Base-by-base conservation (phyloP, 2,113 vertebrate genomes). In the Nothoprocta pentlandii region DNA sequence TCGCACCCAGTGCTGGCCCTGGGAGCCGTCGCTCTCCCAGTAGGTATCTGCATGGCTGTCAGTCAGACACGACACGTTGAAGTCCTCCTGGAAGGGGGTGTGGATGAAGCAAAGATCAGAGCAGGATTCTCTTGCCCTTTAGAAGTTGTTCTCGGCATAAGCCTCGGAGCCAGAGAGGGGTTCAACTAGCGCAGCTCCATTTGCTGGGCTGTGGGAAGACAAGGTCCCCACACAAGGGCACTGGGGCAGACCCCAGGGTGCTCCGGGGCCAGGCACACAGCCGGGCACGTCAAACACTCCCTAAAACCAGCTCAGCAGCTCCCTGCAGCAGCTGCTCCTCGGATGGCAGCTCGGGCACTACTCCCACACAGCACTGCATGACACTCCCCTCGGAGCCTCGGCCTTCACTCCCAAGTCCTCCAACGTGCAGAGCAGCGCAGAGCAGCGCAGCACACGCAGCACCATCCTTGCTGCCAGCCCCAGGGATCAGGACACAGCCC, bases 11-110 rank as follows among this genome's bases (percentile, higher is more conserved):
- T 99, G 99, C 92, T 99, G 99, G 75, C 99, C 99, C 96, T 99
- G 99, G 96, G 99, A 99, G n/a, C 99, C 99, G 15, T 99, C 99
- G 4, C 99, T 99, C 97, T 99, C 99, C 99, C 99, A 99, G 97
- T 98, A 99, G 0, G 99, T 99, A 94, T 99, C 99, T 0, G 97
- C 98, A 3, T 99, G 98, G 67, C 98, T 99, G 59, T 99, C 99
- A 0, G 99, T 99, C 97, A 99, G 97, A 90, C 98, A 99, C 42
- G 98, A 98, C 54, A 98, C 98, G 25, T 98, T 99, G 94, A 99
- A 99, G 94, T 99, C 99, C 94, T 99, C 99, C 99, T 99, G 73
- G 49, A 90, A 91, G 11, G 87, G 6, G 25, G 44, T 11, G 15
- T 12, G 34, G 76, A 85, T 6, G 8, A 77, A 80, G 68, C 44